Conservation (phyloP, 2,113 vertebrate species). For the Channa maculata region DNA sequence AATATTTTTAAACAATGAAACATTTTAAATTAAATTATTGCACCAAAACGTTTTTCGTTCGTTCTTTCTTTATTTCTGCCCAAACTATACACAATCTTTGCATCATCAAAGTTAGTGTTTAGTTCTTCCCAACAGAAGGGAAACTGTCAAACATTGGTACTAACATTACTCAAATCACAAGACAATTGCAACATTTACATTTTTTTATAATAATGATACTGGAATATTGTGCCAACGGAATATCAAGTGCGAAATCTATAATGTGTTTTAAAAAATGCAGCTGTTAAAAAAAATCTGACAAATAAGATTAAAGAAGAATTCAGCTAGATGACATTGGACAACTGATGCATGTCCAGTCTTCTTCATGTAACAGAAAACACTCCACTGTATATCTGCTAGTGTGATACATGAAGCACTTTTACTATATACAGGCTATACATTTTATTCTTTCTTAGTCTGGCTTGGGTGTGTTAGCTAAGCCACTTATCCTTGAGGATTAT, state of each 20-base stretch:
- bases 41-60: background rate
- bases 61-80: conserved; percentile 54
- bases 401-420: conserved; percentile 14
- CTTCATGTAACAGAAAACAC: background rate
- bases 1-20: conserved; percentile 12
- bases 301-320: too few species aligned
- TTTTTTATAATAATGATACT: background rate
- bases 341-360: background rate
- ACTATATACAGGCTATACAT: background rate
- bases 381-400: conserved; percentile 4
- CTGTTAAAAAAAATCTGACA: too few species aligned
- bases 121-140: background rate
- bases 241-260: conserved; percentile 4
- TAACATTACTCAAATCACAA: background rate
- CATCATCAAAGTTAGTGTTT: background rate
- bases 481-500: too few species aligned
- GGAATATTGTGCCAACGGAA: background rate
- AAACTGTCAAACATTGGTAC: background rate
- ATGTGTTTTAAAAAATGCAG: background rate
- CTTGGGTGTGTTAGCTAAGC: too few species aligned
- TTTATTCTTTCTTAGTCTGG: too few species aligned
- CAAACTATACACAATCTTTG: conserved; percentile 19
- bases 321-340: background rate
- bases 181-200: background rate
- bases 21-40: background rate